Percentiles rank a stretch among this genome's conserved stretches.
phyloP scores from a whole-genome alignment of 2,113 vertebrate genomes.

The Cyprinodon brontotheroides region DNA sequence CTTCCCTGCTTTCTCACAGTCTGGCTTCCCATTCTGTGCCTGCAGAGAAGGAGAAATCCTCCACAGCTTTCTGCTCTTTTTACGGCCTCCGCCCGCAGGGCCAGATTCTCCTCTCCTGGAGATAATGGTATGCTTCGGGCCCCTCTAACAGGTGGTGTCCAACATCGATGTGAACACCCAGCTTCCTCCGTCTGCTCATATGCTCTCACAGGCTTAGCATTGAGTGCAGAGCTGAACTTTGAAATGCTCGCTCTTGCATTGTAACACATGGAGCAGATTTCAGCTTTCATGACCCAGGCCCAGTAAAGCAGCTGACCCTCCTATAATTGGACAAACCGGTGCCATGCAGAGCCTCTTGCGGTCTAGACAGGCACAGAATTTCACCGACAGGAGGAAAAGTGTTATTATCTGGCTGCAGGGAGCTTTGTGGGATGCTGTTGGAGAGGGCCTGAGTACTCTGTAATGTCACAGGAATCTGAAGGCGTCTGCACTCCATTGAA shows the following conservation, averaged over 20 bases:
- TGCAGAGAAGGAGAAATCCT: conserved; percentile 61
- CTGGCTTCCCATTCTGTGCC: conserved; percentile 29
- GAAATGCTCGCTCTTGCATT: conserved; percentile 46
- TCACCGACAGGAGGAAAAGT: conserved; percentile 49
- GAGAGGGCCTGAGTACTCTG: conserved; percentile 22
- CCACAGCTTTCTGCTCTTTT: conserved; percentile 63
- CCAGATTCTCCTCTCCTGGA: conserved; percentile 75
- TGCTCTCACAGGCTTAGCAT: conserved; percentile 28
- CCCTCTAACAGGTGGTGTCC: conserved; percentile 79
- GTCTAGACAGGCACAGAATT: conserved; percentile 66
- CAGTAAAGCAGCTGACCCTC: conserved; percentile 76
- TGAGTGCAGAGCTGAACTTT: conserved; percentile 3
- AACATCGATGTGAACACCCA: conserved; percentile 67
- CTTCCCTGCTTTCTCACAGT: conserved; percentile 61
- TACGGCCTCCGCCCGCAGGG: conserved; percentile 75
- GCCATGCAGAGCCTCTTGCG: conserved; percentile 30
- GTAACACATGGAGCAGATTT: conserved; percentile 47
- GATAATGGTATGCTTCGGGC: conserved; percentile 79
- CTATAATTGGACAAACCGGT: conserved; percentile 64
- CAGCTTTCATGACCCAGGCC: conserved; percentile 40
- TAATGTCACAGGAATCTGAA: conserved; percentile 52
- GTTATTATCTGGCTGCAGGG: conserved; percentile 50
- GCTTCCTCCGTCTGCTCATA: conserved; percentile 40
- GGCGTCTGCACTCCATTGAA: conserved; percentile 41
- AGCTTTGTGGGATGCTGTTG: conserved; percentile 50